phyloP scores from a whole-genome alignment of 2,888 invertebrate species.

The Marasmarcha lunaedactyla region DNA sequence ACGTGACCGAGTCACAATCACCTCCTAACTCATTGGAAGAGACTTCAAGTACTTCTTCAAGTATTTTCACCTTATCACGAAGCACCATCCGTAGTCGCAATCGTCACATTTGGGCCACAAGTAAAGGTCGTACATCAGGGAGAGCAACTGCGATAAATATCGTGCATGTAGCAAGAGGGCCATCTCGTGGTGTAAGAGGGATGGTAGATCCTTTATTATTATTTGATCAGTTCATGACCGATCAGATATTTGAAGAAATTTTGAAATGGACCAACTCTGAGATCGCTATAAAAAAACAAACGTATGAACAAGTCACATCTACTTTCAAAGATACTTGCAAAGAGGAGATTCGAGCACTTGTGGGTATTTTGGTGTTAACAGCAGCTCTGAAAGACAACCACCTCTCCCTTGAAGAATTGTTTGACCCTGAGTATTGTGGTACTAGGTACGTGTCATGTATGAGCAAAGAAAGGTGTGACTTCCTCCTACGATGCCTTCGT shows the following conservation, averaged over 20 bases:
- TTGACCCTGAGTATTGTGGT: constrained; percentile 11
- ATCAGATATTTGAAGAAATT: not conserved
- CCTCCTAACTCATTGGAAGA: too few relatives aligned
- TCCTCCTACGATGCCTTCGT: constrained; percentile 18
- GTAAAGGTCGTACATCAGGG: constrained; percentile 1
- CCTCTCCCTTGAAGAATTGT: constrained; percentile 2
- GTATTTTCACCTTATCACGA: too few relatives aligned
- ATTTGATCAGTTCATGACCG: constrained; percentile 1
- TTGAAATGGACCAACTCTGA: not conserved
- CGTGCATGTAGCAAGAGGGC: not conserved
- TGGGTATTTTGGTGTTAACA: not conserved
- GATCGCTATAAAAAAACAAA: not conserved
- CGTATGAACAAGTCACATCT: not conserved
- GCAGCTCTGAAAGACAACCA: constrained; percentile 3
- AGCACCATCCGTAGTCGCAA: not conserved
- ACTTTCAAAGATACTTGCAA: not conserved
- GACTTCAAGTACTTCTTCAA: constrained; percentile 7
- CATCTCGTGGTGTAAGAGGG: constrained; percentile 2
- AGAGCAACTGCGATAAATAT: too few relatives aligned
- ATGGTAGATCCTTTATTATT: constrained; percentile 3
- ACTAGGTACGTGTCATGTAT: constrained; percentile 15
- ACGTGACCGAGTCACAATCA: too few relatives aligned
- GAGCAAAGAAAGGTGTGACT: constrained; percentile 15
- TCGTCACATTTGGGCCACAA: constrained; percentile 3
- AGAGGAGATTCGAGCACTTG: not conserved